Base-by-base conservation (phyloP, 1,140 invertebrate genomes). In the Eulimnadia texana region DNA sequence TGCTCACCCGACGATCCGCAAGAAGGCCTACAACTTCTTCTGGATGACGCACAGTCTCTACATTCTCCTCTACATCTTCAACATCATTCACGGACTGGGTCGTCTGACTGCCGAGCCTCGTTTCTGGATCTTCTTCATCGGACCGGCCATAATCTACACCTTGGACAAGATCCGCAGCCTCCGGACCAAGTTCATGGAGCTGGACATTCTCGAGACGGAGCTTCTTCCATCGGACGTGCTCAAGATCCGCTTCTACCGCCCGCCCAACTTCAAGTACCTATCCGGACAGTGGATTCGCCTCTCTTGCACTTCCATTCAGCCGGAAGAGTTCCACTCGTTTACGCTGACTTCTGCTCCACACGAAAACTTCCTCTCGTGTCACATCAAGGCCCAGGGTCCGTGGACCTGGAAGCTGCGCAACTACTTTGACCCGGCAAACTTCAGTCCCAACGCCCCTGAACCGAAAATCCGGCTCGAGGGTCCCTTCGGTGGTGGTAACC, bases 351-450 rank as follows among this genome's bases (percentile, higher is more conserved):
- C 95, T 13, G 94, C 94, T 1, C 96, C 96, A 0, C 95, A 99
- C 68, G 93, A 98, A 71, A 96, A 98, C 72, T 95, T 88, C 68
- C 76, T 99, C 0, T 95, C 92, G 1, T 92, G 96, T 66, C 95
- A 99, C 72, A 98, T 99, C 64, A 96, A 98, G 74, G 93, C 93
- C 0, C 92, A 96, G 71, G 96, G 96, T 0, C 96, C 95, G 0
- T 99, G 95, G 95, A 99, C 96, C 0, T 98, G 93, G 93, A 98
- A 98, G 69, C 73, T 99, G 1, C 79, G 95, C 47, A 95, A 96
- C 72, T 94, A 93, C 69, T 96, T 98, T 70, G 93, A 97, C 75
- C 90, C 93, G 1, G 88, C 85, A 69, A 95, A 94, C 70, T 94
- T 88, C 67, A 88, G 90, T 70, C 84, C 87, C 0, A 90, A 92